phyloP scores from a whole-genome alignment of 2,888 invertebrate species.

The Halictus ligatus region DNA sequence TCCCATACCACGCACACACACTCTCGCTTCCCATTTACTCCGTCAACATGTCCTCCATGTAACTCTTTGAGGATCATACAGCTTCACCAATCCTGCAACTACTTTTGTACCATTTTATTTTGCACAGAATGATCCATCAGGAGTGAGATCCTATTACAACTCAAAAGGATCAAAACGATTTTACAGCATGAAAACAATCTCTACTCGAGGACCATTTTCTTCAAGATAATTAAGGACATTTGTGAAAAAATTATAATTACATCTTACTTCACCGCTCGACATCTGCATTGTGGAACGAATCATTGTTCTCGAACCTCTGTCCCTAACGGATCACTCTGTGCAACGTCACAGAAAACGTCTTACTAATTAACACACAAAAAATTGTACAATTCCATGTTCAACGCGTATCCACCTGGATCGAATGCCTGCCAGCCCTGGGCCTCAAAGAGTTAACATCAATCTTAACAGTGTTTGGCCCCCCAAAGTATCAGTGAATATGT shows the following conservation, averaged over 20 bases:
- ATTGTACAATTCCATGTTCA: constrained; percentile 8
- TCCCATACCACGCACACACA: constrained; percentile 33
- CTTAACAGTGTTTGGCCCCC: constrained; percentile 1
- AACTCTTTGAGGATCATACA: constrained; percentile 36
- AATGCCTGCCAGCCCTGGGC: constrained; percentile 18
- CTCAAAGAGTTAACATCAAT: constrained; percentile 44
- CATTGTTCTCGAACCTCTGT: neutral
- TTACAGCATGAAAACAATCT: neutral
- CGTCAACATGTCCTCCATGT: constrained; percentile 12
- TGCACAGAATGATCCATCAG: neutral
- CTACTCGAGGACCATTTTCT: neutral
- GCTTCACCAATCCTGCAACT: neutral
- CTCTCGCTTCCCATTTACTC: constrained; percentile 1
- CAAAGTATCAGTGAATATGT: constrained; percentile 51
- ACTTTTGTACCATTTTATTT: constrained; percentile 12
- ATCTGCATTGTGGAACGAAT: neutral
- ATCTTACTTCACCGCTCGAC: neutral
- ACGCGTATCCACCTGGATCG: neutral
- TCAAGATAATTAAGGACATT: neutral
- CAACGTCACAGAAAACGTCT: constrained; percentile 1
- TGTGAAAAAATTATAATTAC: neutral
- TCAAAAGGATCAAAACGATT: neutral
- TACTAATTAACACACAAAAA: constrained; percentile 7
- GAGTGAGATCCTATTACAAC: neutral
- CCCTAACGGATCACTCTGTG: neutral